Evolutionary conservation across 2,113 vertebrate species (phyloP).

Genomic region (Sisor rabdophorus): DNA sequence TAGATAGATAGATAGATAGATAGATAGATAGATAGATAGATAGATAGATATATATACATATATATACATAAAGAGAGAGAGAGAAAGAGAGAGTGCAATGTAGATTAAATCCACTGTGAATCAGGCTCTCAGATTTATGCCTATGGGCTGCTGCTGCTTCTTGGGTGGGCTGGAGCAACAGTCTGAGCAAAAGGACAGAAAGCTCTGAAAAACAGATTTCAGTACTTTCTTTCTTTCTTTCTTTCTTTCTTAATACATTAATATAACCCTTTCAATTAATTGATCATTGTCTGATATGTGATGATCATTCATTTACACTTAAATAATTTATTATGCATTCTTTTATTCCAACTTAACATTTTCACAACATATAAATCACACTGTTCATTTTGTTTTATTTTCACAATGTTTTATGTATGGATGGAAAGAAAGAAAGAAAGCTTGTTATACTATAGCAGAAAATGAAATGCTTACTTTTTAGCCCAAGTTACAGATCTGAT

Average conservation of each 20-base stretch:
- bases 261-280: background rate
- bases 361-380: background rate
- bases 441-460: too few relatives aligned
- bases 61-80: conserved; percentile 30
- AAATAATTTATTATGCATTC: background rate
- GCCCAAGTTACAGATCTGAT: conserved; percentile 63
- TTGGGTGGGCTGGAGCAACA: conserved; percentile 76
- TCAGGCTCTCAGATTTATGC: conserved; percentile 80
- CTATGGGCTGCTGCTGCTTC: conserved; percentile 77
- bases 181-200: conserved; percentile 55
- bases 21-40: conserved; percentile 28
- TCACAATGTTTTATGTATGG: too few relatives aligned
- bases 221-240: conserved; percentile 47
- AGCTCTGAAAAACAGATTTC: conserved; percentile 73
- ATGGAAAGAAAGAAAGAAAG: too few relatives aligned
- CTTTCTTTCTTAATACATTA: background rate
- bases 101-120: conserved; percentile 75
- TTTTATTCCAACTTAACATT: background rate
- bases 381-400: background rate
- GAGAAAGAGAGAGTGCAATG: conserved; percentile 61
- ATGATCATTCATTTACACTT: background rate
- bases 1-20: background rate
- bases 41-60: conserved; percentile 49
- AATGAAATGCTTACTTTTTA: conserved; percentile 30
- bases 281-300: background rate